Evolutionary conservation across 2,888 invertebrate species (phyloP), one percentile per base, ranked within the genome.

Genomic region (Teinopalpus imperialis): DNA sequence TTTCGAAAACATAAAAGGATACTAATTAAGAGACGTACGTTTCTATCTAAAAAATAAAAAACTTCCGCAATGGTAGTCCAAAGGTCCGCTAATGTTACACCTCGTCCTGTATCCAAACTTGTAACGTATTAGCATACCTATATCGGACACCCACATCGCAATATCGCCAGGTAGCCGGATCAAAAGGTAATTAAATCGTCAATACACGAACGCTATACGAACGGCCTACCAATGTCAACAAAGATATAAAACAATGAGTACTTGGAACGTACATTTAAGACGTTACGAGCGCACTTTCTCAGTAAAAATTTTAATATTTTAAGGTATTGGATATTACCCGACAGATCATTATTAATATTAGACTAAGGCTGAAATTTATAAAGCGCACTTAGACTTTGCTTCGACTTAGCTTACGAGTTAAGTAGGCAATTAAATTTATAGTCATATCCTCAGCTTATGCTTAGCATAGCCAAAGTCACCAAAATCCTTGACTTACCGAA

Each of bases 101-200:
- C 52, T 60, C 61, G 67, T 57, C 48, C 56, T 61, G 59, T 56
- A 55, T 62, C 61, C 59, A 58, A 58, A 64, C 59, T 54, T 48
- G 49, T 53, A 51, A 61, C 36, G 61, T 61, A 79, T 80, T 79
- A 74, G 74, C 81, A 81, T 81, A 79, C 70, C 57, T 78, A 77
- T 80, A 81, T 79, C 78, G 87, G 66, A 87, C 87, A 87, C 87
- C 87, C 87, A 88, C 87, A 81, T 81, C 79, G 87, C 72, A 74
- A 69, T 74, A 76, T 69, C 74, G 65, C 70, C 64, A 57, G 59
- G 70, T 65, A 76, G 76, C 81, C 79, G 83, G 81, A 86, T 86
- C 82, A 82, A 74, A 73, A 67, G 71, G 82, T 86, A 87, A 88
- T 88, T 88, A 87, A 86, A 82, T 75, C 79, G 78, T 80, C 87